Evolutionary conservation across 2,797 vertebrate species (phyloP).

Genomic region (Mormyrops attenuatus): DNA sequence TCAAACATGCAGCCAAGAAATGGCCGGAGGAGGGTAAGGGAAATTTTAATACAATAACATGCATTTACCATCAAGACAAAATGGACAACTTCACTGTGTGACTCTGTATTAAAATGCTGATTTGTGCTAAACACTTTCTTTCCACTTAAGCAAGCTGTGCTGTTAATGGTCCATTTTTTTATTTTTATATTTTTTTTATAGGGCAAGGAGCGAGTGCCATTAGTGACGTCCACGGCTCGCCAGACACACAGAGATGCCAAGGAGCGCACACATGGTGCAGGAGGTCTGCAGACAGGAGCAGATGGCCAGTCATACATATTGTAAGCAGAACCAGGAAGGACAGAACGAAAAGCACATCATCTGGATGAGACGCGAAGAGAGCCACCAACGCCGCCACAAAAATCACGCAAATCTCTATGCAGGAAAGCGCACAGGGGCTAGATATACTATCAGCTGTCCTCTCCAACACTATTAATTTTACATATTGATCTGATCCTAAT

Average conservation of each 20-base stretch:
- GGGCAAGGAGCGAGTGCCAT: not conserved
- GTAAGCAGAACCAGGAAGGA: not conserved
- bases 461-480: constrained; percentile 38
- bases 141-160: constrained; percentile 13
- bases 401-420: not conserved
- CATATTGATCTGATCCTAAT: constrained; percentile 55
- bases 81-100: not conserved
- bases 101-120: not conserved
- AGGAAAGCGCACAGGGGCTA: constrained; percentile 19
- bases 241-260: not conserved
- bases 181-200: not conserved
- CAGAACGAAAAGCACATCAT: not conserved
- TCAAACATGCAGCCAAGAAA: not conserved
- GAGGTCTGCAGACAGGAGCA: not conserved
- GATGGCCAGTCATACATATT: not conserved
- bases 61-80: not conserved
- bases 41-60: not conserved
- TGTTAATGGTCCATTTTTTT: not conserved
- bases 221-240: not conserved
- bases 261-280: not conserved
- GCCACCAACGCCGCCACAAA: not conserved
- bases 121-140: constrained; percentile 5
- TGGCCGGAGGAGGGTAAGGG: not conserved
- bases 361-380: not conserved
- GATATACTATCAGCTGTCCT: constrained; percentile 33